Evolutionary conservation across 2,888 invertebrate genomes (phyloP), one percentile per base, ranked within the genome.

Genomic region (Abrostola tripartita): DNA sequence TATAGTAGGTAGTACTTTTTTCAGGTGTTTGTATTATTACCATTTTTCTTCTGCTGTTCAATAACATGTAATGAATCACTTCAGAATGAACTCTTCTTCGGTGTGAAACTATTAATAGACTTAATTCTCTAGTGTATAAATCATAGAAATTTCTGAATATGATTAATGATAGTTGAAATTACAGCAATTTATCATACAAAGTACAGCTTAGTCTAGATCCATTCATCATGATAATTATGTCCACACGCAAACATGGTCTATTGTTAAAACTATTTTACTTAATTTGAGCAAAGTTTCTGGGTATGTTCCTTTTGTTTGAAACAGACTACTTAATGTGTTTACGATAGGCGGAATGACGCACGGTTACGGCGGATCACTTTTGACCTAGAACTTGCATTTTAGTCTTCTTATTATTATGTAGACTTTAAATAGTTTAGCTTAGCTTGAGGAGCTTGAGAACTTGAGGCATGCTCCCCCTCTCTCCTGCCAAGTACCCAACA

Each of bases 161-260:
- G 76, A 74, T 74, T 70, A 52, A 76, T 76, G 72, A 38, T 67
- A 65, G 61, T 62, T 61, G 12, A 66, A 70, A 65, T 65, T 62
- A 57, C 53, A 36, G 52, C 62, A 57, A 68, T 73, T 60, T 73
- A 66, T 61, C 57, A 62, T 56, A 61, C 60, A 52, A 60, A 51
- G 54, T 56, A 56, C 53, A 36, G 51, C 35, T 63, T 41, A 52
- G 65, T 61, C 58, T 69, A 67, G 77, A 72, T 74, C 69, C 69
- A 67, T 74, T 68, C 72, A 57, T 72, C 70, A 74, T 61, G 70
- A 70, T 67, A 70, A 72, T 74, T 70, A 69, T 71, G 68, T 69
- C 62, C 47, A 68, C 79, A 81, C 74, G 79, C 79, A 71, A 74
- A 61, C 58, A 53, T 65, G 52, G 65, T 59, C 59, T 55, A 64